A percentile compares a stretch with the other conserved stretches of the same genome.
These are phyloP conservation scores for Ecdyonurus torrentis DNA, from an alignment of 2,888 invertebrate species.

Conservation along the genomic window DNA sequence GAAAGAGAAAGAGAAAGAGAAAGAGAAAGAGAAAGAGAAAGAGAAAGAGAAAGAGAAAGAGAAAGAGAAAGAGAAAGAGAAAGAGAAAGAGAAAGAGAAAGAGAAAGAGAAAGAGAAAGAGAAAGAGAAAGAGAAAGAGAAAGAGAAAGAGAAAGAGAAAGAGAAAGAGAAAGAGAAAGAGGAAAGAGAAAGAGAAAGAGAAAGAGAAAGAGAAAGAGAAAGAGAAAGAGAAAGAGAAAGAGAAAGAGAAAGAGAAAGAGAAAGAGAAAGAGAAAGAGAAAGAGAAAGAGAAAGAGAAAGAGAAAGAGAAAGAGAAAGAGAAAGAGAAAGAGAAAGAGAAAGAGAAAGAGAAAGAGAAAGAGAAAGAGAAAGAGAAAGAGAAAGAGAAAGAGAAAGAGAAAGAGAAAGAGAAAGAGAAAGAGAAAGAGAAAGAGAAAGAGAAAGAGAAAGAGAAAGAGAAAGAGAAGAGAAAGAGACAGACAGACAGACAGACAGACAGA, in stretches of 20 bases:
- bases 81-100: conserved; percentile 6
- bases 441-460: neutral
- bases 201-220: neutral
- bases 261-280: neutral
- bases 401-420: neutral
- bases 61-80: conserved; percentile 35
- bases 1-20: conserved; percentile 22
- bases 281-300: neutral
- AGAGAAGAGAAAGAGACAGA: too few species aligned
- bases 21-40: conserved; percentile 24
- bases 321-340: neutral
- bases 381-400: neutral
- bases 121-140: neutral
- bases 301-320: neutral
- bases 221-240: neutral
- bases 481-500: too few species aligned
- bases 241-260: neutral
- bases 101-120: conserved; percentile 17
- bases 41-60: conserved; percentile 31
- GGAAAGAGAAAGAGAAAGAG: neutral
- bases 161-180: neutral
- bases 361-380: neutral
- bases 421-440: neutral
- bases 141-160: neutral
- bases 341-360: neutral